Base-by-base conservation (phyloP, 2,888 invertebrate species). In the Galerucella pusilla region DNA sequence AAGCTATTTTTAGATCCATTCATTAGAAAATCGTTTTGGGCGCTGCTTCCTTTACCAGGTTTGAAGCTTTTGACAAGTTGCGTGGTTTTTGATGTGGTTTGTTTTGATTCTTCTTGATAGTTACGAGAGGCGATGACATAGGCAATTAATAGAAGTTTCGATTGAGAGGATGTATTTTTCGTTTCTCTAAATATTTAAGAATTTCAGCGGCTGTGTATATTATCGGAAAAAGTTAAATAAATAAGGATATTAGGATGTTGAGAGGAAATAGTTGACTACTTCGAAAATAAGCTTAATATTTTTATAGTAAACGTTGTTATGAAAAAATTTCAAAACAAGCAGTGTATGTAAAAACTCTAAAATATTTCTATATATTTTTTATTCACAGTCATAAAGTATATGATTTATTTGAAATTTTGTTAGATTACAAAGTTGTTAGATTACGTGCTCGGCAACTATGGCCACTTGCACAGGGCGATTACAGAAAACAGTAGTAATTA, bases 21-120 rank as follows among this genome's bases (percentile, higher is more conserved):
- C 69, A 69, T 69, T 69, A 69, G 61, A 69, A 61, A 69, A 69
- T 61, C 69, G 61, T 61, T 69, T 28, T 49, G 60, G 69, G 69
- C 60, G 61, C 35, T 28, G 61, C 28, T 61, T 69, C 69, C 69
- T 69, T 46, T 16, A 60, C 49, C 25, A 2, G 14, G 69, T 69
- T 69, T 61, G 69, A 69, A 49, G 69, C 46, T 61, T 69, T 61
- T 69, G 69, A 61, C 69, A 61, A 60, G 68, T 45, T 28, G 69
- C 45, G 14, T 16, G 20, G 60, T 11, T 49, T 69, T 69, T 61
- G 61, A 69, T 69, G 49, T 25, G 6, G 46, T 14, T 60, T 69
- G 69, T 69, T 68, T 45, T 69, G 69, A 69, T 69, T 69, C 60
- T 28, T 35, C n/a, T 61, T n/a, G 69, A 59, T 59, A 59, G 59